Conservation (phyloP, 2,113 vertebrate species). For the Hystrix brachyura region DNA sequence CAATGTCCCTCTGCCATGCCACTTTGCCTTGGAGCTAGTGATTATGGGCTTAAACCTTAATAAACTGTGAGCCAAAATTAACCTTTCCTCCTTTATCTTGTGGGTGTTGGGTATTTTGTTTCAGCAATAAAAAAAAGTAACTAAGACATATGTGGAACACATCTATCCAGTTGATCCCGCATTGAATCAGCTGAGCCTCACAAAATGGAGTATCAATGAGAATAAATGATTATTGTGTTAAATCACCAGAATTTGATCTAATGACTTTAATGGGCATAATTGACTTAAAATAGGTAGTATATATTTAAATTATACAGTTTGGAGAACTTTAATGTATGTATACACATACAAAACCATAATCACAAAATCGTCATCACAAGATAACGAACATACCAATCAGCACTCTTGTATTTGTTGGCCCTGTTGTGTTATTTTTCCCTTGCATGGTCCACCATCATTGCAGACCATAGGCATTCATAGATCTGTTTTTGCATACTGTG, state of each 20-base stretch:
- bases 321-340: not conserved
- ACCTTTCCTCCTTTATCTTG: not conserved
- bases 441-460: not conserved
- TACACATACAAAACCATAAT: not conserved
- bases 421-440: not conserved
- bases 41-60: not conserved
- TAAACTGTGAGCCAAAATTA: not conserved
- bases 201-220: not conserved
- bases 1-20: not conserved
- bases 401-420: not conserved
- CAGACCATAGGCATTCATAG: not conserved
- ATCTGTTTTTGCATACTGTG: not conserved
- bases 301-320: not conserved
- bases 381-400: not conserved
- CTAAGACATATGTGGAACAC: fast-evolving
- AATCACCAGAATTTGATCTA: not conserved
- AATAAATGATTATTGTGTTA: not conserved
- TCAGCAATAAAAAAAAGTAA: not conserved
- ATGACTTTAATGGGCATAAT: not conserved
- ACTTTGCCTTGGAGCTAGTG: not conserved
- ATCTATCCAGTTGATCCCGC: not conserved
- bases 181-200: not conserved
- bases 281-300: not conserved
- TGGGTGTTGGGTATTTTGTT: not conserved
- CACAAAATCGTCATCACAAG: not conserved